Evolutionary conservation across 2,888 invertebrate species (phyloP).

Genomic region (Dicycla oo): DNA sequence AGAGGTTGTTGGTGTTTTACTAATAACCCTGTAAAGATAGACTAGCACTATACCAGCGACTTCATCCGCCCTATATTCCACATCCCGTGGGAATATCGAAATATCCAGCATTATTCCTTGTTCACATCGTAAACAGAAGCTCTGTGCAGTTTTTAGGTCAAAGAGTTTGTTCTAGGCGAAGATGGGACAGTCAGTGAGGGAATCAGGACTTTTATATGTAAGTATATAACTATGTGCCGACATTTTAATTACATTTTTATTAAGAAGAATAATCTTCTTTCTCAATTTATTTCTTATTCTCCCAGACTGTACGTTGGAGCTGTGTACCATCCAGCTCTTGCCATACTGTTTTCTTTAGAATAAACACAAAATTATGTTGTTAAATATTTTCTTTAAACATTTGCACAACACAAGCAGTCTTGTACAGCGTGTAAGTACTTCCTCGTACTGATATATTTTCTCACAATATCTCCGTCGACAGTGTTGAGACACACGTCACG

Average conservation of each 20-base stretch:
- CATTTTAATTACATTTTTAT: not conserved
- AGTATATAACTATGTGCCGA: not conserved
- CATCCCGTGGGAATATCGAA: not conserved
- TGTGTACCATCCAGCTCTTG: not conserved
- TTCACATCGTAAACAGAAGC: not conserved
- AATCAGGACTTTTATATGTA: not conserved
- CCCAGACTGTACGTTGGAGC: too few species aligned
- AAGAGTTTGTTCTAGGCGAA: not conserved
- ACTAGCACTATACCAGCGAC: not conserved
- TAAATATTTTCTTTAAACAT: conserved; percentile 1
- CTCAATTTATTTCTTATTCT: not conserved
- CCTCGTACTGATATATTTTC: conserved; percentile 30
- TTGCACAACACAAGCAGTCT: conserved; percentile 21
- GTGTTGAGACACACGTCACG: conserved; percentile 6
- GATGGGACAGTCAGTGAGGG: not conserved
- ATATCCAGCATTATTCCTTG: not conserved
- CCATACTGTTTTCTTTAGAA: not conserved
- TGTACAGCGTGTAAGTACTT: conserved; percentile 9
- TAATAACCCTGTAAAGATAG: too few species aligned
- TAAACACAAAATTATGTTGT: not conserved
- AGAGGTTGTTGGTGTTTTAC: too few species aligned
- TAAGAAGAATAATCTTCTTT: too few species aligned
- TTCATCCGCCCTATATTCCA: not conserved
- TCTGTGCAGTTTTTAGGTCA: not conserved
- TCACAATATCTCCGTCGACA: conserved; percentile 38